A percentile compares a stretch with the other conserved stretches of the same genome.
phyloP scores from a whole-genome alignment of 2,797 vertebrate genomes.

The Acridotheres tristis region DNA sequence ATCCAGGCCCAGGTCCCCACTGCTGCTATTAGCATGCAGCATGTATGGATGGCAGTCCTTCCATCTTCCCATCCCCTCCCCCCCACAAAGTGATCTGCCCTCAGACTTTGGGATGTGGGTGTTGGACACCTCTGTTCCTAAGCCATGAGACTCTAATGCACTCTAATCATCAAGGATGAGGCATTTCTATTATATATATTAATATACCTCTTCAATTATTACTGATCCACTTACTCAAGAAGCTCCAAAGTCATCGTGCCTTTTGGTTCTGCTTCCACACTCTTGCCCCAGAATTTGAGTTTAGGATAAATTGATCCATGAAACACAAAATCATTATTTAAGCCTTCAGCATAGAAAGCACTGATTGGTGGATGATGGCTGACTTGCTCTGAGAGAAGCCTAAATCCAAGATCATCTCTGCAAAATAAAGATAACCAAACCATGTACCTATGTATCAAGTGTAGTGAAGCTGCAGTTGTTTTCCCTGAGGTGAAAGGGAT shows the following conservation, averaged over 20 bases:
- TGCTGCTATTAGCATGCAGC: neutral
- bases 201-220: neutral
- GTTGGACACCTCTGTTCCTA: neutral
- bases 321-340: slow-evolving; percentile 92
- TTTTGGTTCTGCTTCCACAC: slow-evolving; percentile 96
- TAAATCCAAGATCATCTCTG: slow-evolving; percentile 96
- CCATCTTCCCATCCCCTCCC: neutral
- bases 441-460: neutral
- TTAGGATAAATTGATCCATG: slow-evolving; percentile 98
- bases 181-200: neutral
- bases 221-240: slow-evolving; percentile 84
- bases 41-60: neutral
- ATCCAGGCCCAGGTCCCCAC: neutral
- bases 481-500: neutral
- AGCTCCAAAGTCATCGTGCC: slow-evolving; percentile 96
- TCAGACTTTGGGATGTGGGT: neutral
- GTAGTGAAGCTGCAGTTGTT: neutral
- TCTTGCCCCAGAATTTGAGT: slow-evolving; percentile 99
- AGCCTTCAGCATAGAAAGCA: slow-evolving; percentile 95
- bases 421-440: slow-evolving; percentile 17
- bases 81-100: neutral
- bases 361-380: slow-evolving; percentile 98
- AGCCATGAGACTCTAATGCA: neutral
- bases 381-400: slow-evolving; percentile 96
- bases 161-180: neutral